These are phyloP conservation scores for Tanypteryx hageni DNA, from an alignment of 2,888 invertebrate genomes.

Conservation along the genomic window DNA sequence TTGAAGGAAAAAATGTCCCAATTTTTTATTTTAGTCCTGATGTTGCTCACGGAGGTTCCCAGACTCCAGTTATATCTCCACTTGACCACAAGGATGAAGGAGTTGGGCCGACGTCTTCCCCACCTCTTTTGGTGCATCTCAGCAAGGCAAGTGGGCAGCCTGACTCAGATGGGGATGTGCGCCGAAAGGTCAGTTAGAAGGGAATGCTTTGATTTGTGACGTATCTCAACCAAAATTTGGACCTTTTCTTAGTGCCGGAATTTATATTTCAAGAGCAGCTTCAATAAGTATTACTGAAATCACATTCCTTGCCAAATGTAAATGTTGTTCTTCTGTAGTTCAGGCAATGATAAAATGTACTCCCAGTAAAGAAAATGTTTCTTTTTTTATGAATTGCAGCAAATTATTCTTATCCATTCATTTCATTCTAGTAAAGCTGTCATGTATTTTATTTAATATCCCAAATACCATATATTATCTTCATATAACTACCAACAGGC, in stretches of 20 bases:
- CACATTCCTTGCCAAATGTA: neutral
- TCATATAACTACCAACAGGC: too few species aligned
- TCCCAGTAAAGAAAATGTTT: neutral
- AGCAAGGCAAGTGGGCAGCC: conserved; percentile 63
- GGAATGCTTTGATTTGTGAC: neutral
- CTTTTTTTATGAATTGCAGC: neutral
- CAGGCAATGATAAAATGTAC: too few species aligned
- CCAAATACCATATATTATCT: too few species aligned
- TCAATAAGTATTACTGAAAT: neutral
- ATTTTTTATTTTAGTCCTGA: neutral
- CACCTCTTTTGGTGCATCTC: conserved; percentile 49
- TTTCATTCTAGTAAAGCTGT: neutral
- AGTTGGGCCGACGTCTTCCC: conserved; percentile 2
- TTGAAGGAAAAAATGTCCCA: too few species aligned
- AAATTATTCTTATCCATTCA: neutral
- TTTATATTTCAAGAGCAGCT: neutral
- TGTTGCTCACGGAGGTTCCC: neutral
- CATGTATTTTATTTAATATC: too few species aligned
- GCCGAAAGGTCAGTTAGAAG: conserved; percentile 50
- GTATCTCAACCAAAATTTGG: neutral
- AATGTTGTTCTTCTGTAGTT: neutral
- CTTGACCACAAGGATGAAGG: conserved; percentile 44
- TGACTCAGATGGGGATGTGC: conserved; percentile 55
- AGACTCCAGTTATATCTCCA: conserved; percentile 14
- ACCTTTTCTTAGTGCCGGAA: neutral